Conservation (phyloP, 2,113 vertebrate genomes). For the Procavia capensis region DNA sequence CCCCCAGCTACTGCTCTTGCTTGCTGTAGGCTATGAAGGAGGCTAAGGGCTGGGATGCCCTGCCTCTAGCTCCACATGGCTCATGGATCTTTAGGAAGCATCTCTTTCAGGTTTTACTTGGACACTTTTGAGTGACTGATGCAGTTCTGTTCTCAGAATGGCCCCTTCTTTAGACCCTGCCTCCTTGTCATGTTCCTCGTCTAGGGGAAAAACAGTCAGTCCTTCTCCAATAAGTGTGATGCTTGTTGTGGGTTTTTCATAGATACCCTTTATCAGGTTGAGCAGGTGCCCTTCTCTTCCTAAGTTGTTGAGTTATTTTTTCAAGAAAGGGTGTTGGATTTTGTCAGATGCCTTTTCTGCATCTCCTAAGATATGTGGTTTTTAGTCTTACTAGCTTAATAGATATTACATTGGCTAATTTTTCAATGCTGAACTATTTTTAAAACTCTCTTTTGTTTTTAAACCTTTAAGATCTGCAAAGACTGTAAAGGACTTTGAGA, state of each 20-base stretch:
- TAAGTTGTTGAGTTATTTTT: not conserved
- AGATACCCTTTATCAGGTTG: not conserved
- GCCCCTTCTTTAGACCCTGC: not conserved
- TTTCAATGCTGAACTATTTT: not conserved
- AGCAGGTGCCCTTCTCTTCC: not conserved
- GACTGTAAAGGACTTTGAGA: not conserved
- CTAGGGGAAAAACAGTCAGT: not conserved
- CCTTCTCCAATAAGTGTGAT: not conserved
- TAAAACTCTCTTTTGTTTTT: conserved; percentile 24
- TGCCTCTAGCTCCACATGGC: not conserved
- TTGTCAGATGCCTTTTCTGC: not conserved
- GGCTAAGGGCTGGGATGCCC: not conserved
- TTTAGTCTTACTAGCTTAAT: conserved; percentile 16
- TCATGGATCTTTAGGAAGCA: not conserved
- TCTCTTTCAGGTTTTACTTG: not conserved
- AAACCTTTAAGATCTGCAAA: not conserved
- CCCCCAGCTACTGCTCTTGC: not conserved
- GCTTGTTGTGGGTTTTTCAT: not conserved
- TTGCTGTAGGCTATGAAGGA: not conserved
- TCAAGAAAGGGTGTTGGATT: not conserved
- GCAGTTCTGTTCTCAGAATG: not conserved
- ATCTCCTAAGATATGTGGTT: not conserved
- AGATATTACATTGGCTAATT: not conserved
- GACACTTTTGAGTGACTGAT: not conserved
- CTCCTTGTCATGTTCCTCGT: not conserved